These are phyloP conservation scores for Caretta caretta DNA, from an alignment of 2,113 vertebrate species.

Conservation along the genomic window DNA sequence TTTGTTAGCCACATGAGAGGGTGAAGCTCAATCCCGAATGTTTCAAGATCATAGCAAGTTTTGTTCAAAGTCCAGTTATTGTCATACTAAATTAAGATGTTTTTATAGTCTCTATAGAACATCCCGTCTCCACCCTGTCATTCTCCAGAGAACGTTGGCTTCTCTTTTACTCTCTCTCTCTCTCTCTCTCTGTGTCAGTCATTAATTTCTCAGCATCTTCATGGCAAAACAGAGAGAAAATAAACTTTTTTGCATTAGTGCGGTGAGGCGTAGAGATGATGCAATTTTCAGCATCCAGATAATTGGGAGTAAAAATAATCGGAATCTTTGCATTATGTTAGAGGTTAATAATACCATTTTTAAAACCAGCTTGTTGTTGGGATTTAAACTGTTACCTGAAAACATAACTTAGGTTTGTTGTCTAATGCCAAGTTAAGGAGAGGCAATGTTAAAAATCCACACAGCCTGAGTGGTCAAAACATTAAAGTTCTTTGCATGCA, in stretches of 20 bases:
- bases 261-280: neutral
- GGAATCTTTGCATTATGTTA: neutral
- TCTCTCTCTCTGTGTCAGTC: too few relatives aligned
- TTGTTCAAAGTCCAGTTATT: neutral
- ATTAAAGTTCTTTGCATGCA: neutral
- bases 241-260: neutral
- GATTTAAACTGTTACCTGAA: neutral
- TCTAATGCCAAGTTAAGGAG: conserved; percentile 7
- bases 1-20: neutral
- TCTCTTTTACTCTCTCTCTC: neutral
- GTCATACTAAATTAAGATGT: neutral
- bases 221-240: neutral
- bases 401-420: neutral
- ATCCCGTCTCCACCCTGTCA: neutral
- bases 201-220: neutral
- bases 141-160: neutral
- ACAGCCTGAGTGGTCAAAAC: neutral
- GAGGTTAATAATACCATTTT: neutral
- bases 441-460: neutral
- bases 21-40: neutral
- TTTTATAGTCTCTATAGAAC: neutral
- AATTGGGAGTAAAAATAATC: neutral
- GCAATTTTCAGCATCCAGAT: neutral
- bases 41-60: neutral
- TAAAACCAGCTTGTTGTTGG: neutral